These are phyloP conservation scores for Labeo rohita DNA, from an alignment of 2,113 vertebrate species.

Conservation along the genomic window DNA sequence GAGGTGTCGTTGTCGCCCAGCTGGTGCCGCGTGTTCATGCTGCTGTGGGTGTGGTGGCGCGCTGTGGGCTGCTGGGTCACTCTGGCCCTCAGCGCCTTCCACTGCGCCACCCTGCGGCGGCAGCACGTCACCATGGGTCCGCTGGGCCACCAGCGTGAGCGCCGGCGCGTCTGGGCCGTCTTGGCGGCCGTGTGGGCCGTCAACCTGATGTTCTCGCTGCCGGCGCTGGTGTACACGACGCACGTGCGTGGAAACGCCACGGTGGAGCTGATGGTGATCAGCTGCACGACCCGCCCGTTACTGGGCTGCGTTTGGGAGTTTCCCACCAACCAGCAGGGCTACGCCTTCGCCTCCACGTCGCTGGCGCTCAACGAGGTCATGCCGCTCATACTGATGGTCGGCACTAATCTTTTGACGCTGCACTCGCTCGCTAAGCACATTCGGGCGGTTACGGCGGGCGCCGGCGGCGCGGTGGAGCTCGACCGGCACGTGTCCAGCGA, in stretches of 20 bases:
- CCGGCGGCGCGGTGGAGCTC: slow-evolving; percentile 45
- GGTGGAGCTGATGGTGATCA: slow-evolving; percentile 80
- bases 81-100: slow-evolving; percentile 76
- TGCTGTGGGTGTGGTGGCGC: slow-evolving; percentile 83
- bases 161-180: slow-evolving; percentile 61
- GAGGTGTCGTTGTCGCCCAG: slow-evolving; percentile 68
- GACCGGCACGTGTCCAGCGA: slow-evolving; percentile 69
- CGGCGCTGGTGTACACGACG: slow-evolving; percentile 72
- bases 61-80: slow-evolving; percentile 79
- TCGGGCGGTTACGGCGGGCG: slow-evolving; percentile 62
- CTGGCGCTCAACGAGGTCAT: slow-evolving; percentile 76
- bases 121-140: slow-evolving; percentile 64
- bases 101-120: slow-evolving; percentile 73
- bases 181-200: slow-evolving; percentile 72
- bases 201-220: slow-evolving; percentile 74
- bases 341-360: slow-evolving; percentile 72
- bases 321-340: slow-evolving; percentile 67
- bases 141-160: slow-evolving; percentile 65
- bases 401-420: slow-evolving; percentile 73
- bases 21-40: slow-evolving; percentile 80
- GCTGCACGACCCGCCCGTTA: slow-evolving; percentile 78
- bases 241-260: slow-evolving; percentile 71
- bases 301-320: slow-evolving; percentile 81
- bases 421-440: slow-evolving; percentile 75
- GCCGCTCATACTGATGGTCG: slow-evolving; percentile 77